Base-by-base conservation (phyloP, 2,888 invertebrate species). In the Malachius bipustulatus region DNA sequence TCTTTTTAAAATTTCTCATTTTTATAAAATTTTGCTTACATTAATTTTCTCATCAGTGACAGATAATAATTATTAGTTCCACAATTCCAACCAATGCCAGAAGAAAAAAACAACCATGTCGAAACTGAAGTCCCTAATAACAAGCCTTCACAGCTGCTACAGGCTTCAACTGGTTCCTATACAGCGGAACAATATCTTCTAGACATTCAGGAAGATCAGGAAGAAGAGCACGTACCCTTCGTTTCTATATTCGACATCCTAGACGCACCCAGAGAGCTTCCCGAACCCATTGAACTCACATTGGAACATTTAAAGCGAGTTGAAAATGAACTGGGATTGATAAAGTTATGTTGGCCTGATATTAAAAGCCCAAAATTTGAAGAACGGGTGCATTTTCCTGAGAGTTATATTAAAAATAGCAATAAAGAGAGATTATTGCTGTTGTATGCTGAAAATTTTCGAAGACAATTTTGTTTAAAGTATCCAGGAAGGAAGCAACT, bases 401-500 rank as follows among this genome's bases (percentile, higher is more conserved):
- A 62, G 34, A 71, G 70, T 36, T 84, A 84, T 53, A 71, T 71
- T 36, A 72, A 66, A 2, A 72, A 80, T 46, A 72, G 65, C 10
- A 62, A 71, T 12, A 82, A 84, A 54, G 84, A 87, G 56, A 73
- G 77, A 32, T 55, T 82, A 9, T 53, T 83, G 6, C 57, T 85
- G 29, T 67, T 81, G 34, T 80, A 81, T 49, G 75, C 81, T 0
- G 84, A 85, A 59, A 84, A 82, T 57, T 85, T 85, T 54, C 70
- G 84, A 10, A 67, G 70, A 33, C 84, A 85, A 50, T 82, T 73
- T 59, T 61, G 65, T 35, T 61, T 66, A 35, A 63, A 67, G 32
- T 75, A 69, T 57, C 67, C 69, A 1, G 57, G 70, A 15, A 67
- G 81, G 32, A 73, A 74, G 42, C 78, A 81, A 1, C 52, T 83